Percentiles rank a stretch among this genome's conserved stretches.
phyloP scores from a whole-genome alignment of 2,888 invertebrate species.

The Cordilura impudica region DNA sequence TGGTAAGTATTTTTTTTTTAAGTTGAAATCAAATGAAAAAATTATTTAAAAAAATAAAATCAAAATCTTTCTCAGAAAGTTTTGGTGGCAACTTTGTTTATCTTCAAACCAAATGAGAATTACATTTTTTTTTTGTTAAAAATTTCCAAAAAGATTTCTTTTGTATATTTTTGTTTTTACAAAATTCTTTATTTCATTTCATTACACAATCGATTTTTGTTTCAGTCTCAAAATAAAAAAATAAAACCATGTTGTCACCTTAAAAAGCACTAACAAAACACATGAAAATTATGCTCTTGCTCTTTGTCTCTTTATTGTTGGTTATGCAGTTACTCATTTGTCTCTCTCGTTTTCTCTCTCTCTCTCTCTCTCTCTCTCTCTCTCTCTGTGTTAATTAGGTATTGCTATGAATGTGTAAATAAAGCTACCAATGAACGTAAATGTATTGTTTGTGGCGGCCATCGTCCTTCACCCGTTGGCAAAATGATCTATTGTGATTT shows the following conservation, averaged over 20 bases:
- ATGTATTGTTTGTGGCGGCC: constrained; percentile 95
- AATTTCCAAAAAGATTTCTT: neutral
- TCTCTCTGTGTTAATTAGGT: constrained; percentile 81
- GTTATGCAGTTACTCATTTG: neutral
- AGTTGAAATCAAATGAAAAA: constrained; percentile 55
- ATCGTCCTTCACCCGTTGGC: constrained; percentile 80
- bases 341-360: neutral
- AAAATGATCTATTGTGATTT: constrained; percentile 91
- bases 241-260: constrained; percentile 56
- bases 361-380: neutral
- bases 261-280: constrained; percentile 49
- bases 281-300: neutral
- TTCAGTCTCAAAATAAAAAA: constrained; percentile 17
- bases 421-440: constrained; percentile 94
- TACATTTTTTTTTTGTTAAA: constrained; percentile 17
- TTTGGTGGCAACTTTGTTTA: constrained; percentile 52
- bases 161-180: constrained; percentile 24
- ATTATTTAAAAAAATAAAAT: neutral
- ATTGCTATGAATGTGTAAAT: constrained; percentile 96
- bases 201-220: constrained; percentile 30
- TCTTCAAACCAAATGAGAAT: neutral
- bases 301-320: neutral
- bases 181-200: constrained; percentile 11
- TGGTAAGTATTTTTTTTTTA: constrained; percentile 84
- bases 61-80: constrained; percentile 16